Evolutionary conservation across 2,888 invertebrate species (phyloP).

Genomic region (Drosophila incognita): DNA sequence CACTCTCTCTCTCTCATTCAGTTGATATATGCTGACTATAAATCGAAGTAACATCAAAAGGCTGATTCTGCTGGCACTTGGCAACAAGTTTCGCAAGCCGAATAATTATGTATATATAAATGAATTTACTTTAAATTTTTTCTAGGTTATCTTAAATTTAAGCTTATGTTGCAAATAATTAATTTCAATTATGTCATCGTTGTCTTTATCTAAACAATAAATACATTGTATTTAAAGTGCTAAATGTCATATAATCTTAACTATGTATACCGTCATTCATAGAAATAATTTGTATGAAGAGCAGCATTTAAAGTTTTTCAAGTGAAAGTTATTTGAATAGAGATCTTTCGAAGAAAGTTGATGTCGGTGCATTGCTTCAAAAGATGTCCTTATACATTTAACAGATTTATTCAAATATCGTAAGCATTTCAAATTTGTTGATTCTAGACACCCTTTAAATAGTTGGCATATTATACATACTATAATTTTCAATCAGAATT

Average conservation of each 20-base stretch:
- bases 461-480: neutral
- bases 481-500: neutral
- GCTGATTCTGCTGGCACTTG: neutral
- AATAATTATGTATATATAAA: neutral
- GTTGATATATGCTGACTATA: constrained; percentile 4
- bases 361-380: too few species aligned
- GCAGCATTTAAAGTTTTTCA: fast-evolving
- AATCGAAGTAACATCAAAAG: neutral
- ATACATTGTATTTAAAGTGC: neutral
- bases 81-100: constrained; percentile 27
- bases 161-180: neutral
- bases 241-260: too few species aligned
- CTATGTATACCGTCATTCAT: too few species aligned
- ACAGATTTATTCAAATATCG: too few species aligned
- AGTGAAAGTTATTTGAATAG: too few species aligned
- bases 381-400: too few species aligned
- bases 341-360: too few species aligned
- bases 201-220: neutral
- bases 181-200: neutral
- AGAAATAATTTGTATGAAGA: too few species aligned
- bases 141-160: neutral
- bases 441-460: neutral
- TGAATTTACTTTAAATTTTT: neutral
- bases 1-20: constrained; percentile 17
- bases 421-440: too few species aligned